Percentiles rank a stretch among this genome's conserved stretches.
phyloP scores from a whole-genome alignment of 2,888 invertebrate species.

The Nemurella pictetii region DNA sequence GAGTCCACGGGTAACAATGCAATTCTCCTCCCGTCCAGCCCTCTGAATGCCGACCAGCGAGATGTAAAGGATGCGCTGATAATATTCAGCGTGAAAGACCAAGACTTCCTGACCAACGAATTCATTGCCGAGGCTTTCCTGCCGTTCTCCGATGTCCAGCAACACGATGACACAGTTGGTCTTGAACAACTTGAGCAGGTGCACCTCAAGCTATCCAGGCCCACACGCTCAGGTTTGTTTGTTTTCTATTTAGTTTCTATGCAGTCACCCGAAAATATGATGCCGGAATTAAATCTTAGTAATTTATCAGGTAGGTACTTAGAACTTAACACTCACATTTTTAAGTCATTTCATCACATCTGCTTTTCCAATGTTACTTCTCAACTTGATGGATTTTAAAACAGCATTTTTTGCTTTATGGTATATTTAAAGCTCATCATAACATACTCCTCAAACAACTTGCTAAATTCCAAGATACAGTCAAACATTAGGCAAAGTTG shows the following conservation, averaged over 20 bases:
- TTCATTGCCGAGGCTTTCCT: constrained; percentile 95
- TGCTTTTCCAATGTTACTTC: too few relatives aligned
- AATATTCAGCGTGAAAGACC: constrained; percentile 92
- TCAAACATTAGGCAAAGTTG: too few relatives aligned
- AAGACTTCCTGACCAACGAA: constrained; percentile 91
- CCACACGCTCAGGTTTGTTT: constrained; percentile 50
- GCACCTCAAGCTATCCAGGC: constrained; percentile 70
- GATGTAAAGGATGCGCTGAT: constrained; percentile 70
- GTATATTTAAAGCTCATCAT: too few relatives aligned
- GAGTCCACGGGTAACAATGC: too few relatives aligned
- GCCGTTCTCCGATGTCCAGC: constrained; percentile 74
- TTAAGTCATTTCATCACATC: too few relatives aligned
- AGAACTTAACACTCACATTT: not conserved
- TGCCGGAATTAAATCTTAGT: not conserved
- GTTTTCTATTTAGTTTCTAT: not conserved
- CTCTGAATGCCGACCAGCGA: constrained; percentile 73
- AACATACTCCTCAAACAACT: too few relatives aligned
- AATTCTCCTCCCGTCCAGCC: constrained; percentile 46
- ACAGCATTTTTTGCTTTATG: too few relatives aligned
- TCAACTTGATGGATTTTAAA: too few relatives aligned
- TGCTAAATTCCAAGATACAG: too few relatives aligned
- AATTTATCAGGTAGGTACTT: not conserved
- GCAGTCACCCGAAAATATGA: too few relatives aligned
- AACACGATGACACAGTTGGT: constrained; percentile 61
- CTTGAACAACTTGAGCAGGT: constrained; percentile 68